These are phyloP conservation scores for Metopia argyrocephala DNA, from an alignment of 2,888 invertebrate species.

Conservation along the genomic window DNA sequence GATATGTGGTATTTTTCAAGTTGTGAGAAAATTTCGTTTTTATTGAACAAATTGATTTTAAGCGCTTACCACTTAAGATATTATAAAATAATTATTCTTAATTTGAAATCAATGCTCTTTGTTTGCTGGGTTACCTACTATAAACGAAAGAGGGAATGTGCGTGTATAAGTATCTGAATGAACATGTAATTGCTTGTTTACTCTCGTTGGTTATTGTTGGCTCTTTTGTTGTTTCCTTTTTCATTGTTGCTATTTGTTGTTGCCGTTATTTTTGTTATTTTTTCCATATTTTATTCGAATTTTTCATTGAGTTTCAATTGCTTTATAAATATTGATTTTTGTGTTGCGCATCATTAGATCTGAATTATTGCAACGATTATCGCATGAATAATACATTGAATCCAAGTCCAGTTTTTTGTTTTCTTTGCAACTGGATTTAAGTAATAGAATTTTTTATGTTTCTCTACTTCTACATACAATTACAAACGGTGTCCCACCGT, in stretches of 20 bases:
- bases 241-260: background rate
- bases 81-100: too few relatives aligned
- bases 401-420: constrained; percentile 6
- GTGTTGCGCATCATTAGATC: constrained; percentile 60
- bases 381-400: constrained; percentile 58
- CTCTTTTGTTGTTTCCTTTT: background rate
- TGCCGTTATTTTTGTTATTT: constrained; percentile 11
- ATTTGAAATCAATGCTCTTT: too few relatives aligned
- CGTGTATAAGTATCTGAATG: too few relatives aligned
- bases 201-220: background rate
- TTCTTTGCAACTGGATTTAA: too few relatives aligned
- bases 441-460: constrained; percentile 25
- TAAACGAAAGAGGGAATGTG: too few relatives aligned
- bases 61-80: too few relatives aligned
- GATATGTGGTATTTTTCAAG: too few relatives aligned
- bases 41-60: too few relatives aligned
- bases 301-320: constrained; percentile 61
- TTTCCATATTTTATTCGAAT: constrained; percentile 29
- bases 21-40: too few relatives aligned
- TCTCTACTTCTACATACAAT: background rate
- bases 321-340: constrained; percentile 61
- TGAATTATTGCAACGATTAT: constrained; percentile 63
- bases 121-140: too few relatives aligned
- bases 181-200: too few relatives aligned
- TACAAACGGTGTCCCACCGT: background rate